Base-by-base conservation (phyloP, 2,113 vertebrate genomes). In the Mugil cephalus region DNA sequence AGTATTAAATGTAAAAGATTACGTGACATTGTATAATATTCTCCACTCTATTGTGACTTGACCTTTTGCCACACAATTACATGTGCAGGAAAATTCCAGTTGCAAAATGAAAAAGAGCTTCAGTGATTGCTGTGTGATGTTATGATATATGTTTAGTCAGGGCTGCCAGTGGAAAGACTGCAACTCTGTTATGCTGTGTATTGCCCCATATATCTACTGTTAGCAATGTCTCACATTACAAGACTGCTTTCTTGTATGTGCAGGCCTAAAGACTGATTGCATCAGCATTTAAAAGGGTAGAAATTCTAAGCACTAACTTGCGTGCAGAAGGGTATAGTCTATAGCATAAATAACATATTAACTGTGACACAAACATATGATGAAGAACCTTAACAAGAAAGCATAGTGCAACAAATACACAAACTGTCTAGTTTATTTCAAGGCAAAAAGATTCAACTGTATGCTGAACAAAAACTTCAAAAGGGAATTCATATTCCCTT, bases 21-120 rank as follows among this genome's bases (percentile, higher is more conserved):
- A 73, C 13, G 19, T n/a, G 40, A 6, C 53, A 34, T 66, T 52
- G 24, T 47, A 56, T 19, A 52, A 54, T 39, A 34, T 34, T 54
- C 7, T 48, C 5, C 42, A n/a, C 14, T 51, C 39, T 6, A 13
- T n/a, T 70, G 24, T 38, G 21, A 62, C 2, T 3, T 19, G 38
- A 52, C 21, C 10, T 17, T 54, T 55, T 53, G 4, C 34, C 40
- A 30, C 55, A 58, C 55, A 24, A 24, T 51, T 38, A 24, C 14
- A 30, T 30, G 2, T 30, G 5, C 24, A 30, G 17, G 10, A 38
- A 50, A 54, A 14, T 7, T 30, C 1, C 9, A 19, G 10, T 14
- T 40, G 4, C 15, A 14, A 34, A 48, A 2, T 19, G 6, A 55
- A 34, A 50, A 46, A 36, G 12, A 14, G 14, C 8, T 19, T 73